Evolutionary conservation across 2,888 invertebrate genomes (phyloP), one percentile per base, ranked within the genome.

Genomic region (Caenorhabditis sp.): DNA sequence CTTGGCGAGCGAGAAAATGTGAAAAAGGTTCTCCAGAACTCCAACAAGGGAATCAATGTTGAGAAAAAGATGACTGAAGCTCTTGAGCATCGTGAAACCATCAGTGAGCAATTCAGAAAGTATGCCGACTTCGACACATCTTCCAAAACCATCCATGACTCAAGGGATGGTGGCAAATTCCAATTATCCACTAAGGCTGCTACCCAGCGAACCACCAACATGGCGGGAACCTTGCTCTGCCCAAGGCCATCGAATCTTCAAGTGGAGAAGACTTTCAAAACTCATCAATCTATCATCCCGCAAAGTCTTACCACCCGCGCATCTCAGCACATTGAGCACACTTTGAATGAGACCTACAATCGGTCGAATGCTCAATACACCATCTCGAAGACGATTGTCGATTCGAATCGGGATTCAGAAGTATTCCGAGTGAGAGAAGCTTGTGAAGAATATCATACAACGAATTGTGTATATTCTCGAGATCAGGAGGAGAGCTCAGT

Each of bases 401-500:
- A 73, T 52, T 67, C 68, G 12, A 80, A 81, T 54, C 71, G 69
- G 43, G 76, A 72, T 5, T 66, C 64, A 10, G 70, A 64, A 12
- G 64, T 64, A n/a, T 65, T 77, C 27, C 64, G 74, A 23, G 67
- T 80, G 20, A 58, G 62, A 2, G 82, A 82, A 57, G 64, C 79
- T 1, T 74, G 71, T 23, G 80, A 78, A 49, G 73, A 77, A 58
- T 80, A 77, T 27, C 81, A 85, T 56, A 79, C 76, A 23, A 76
- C 78, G 26, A 82, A 86, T 71, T 83, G 80, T 59, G 75, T 77
- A 60, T 85, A 83, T 60, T 54, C 64, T 7, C 67, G 77, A 7
- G 78, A 78, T 23, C 69, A 70, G 26, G 68, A 66, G 27, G 67
- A 63, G 14, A 71, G 65, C 27, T 69, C 63, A 8, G 43, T 72